phyloP scores from a whole-genome alignment of 2,113 vertebrate species.

The Narcine bancroftii region DNA sequence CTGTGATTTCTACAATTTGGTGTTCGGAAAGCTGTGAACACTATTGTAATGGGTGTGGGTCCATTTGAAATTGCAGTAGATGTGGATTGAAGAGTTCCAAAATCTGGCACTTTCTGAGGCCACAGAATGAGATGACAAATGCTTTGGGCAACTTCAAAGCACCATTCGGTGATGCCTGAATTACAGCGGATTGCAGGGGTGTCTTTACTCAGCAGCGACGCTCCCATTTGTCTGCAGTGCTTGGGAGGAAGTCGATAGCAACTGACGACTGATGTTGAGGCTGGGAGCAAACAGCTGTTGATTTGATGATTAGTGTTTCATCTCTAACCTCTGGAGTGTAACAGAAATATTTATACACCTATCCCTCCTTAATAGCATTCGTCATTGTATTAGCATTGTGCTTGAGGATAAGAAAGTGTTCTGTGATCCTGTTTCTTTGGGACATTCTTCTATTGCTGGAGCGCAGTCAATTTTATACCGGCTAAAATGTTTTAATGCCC shows the following conservation, averaged over 20 bases:
- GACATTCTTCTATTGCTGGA: background rate
- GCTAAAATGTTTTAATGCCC: background rate
- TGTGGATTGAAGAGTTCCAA: too few relatives aligned
- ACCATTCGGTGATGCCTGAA: slow-evolving; percentile 47
- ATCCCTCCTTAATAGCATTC: slow-evolving; percentile 44
- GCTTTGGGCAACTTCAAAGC: slow-evolving; percentile 39
- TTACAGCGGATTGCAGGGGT: slow-evolving; percentile 36
- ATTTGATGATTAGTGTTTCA: slow-evolving; percentile 53
- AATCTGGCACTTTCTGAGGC: background rate
- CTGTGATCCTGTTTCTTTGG: background rate
- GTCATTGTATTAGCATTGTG: slow-evolving; percentile 4
- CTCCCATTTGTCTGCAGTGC: slow-evolving; percentile 45
- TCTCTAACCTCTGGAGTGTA: slow-evolving; percentile 52
- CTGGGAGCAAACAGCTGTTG: slow-evolving; percentile 54
- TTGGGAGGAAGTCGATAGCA: slow-evolving; percentile 39
- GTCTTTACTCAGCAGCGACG: background rate
- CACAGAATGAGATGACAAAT: background rate
- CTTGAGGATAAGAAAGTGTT: slow-evolving; percentile 8
- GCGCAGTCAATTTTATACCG: background rate
- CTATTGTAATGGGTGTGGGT: background rate
- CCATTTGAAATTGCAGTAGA: background rate
- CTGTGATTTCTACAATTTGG: background rate
- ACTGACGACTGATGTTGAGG: slow-evolving; percentile 47
- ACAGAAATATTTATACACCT: slow-evolving; percentile 47
- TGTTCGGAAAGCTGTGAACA: background rate